Percentiles rank a stretch among this genome's conserved stretches.
Evolutionary conservation across 1,140 invertebrate species (phyloP).

Genomic region (Nomia melanderi): DNA sequence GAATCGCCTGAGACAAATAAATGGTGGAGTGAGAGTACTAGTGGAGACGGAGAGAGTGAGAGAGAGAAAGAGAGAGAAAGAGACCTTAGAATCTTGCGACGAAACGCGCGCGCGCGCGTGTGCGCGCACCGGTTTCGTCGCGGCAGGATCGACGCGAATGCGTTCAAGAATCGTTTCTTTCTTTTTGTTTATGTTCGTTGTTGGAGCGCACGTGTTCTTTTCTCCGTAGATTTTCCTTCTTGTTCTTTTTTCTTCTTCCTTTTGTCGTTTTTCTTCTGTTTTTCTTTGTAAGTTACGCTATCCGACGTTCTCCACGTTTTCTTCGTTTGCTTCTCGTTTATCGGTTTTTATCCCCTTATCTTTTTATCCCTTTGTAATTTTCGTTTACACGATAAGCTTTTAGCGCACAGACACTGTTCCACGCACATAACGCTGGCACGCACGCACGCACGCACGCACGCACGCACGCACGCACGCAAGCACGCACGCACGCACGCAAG

Average conservation of each 20-base stretch:
- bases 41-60: too few species aligned
- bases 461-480: background rate
- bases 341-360: constrained; percentile 53
- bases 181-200: constrained; percentile 25
- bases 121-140: constrained; percentile 34
- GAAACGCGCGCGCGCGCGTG: too few species aligned
- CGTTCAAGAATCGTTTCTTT: too few species aligned
- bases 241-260: too few species aligned
- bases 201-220: background rate
- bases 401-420: constrained; percentile 45
- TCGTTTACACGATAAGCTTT: constrained; percentile 43
- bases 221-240: background rate
- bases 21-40: too few species aligned
- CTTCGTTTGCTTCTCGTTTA: constrained; percentile 71
- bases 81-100: too few species aligned
- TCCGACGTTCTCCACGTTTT: constrained; percentile 27
- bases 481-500: background rate
- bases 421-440: too few species aligned
- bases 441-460: background rate
- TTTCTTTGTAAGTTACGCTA: background rate
- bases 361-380: constrained; percentile 52
- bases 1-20: constrained; percentile 38
- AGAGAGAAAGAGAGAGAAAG: too few species aligned
- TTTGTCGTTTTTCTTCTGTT: too few species aligned
- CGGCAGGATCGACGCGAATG: constrained; percentile 8